Conservation (phyloP, 2,888 invertebrate species). For the Tiliacea aurago region DNA sequence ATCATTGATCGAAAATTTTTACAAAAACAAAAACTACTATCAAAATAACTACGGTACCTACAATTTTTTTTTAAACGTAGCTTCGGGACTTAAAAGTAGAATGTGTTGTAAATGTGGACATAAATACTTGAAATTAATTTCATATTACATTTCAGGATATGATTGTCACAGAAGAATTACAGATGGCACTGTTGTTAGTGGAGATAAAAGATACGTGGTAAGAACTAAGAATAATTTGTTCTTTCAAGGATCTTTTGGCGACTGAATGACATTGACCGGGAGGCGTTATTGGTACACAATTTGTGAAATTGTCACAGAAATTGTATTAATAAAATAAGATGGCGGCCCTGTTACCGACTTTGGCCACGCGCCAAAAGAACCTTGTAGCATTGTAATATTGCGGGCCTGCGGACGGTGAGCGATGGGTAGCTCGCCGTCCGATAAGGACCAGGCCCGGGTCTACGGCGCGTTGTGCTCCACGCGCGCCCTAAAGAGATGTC, state of each 20-base stretch:
- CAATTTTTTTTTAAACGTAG: no score
- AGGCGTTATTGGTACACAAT: not conserved
- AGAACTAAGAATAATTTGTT: not conserved
- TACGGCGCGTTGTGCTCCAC: no score
- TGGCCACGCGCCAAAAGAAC: not conserved
- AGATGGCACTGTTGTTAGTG: not conserved
- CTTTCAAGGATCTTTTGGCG: not conserved
- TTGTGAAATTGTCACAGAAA: no score
- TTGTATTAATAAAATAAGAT: not conserved
- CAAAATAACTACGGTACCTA: no score
- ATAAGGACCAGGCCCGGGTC: no score
- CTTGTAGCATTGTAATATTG: not conserved
- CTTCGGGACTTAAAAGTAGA: not conserved
- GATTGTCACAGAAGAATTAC: slow-evolving; percentile 39
- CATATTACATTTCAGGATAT: slow-evolving; percentile 25
- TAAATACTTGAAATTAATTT: not conserved
- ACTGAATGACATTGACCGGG: not conserved
- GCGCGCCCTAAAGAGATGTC: no score
- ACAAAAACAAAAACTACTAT: no score
- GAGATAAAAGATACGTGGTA: slow-evolving; percentile 31
- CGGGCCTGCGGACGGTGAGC: no score
- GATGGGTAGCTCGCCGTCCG: no score
- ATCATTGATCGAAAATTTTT: no score
- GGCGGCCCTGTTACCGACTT: not conserved
- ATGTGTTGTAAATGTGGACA: not conserved